Evolutionary conservation across 2,888 invertebrate species (phyloP).

Genomic region (Apoda limacodes): DNA sequence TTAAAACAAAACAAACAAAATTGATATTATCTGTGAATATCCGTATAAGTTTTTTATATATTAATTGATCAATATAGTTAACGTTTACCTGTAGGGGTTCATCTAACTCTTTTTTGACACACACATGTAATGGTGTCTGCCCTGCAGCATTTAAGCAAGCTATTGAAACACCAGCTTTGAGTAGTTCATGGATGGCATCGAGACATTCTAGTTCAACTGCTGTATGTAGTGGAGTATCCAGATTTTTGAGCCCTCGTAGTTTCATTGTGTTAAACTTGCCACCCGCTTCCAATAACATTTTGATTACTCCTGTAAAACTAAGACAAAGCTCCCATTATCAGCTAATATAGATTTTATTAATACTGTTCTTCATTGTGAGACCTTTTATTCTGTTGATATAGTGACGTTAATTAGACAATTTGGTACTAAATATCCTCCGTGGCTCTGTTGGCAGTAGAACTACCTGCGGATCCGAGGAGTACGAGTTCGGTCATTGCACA

Average conservation of each 20-base stretch:
- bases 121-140: constrained; percentile 62
- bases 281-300: constrained; percentile 36
- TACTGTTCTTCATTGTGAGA: too few species aligned
- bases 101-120: constrained; percentile 50
- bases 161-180: constrained; percentile 48
- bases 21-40: not conserved
- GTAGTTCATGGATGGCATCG: constrained; percentile 47
- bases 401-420: too few species aligned
- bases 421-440: too few species aligned
- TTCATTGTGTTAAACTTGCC: constrained; percentile 34
- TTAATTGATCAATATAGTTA: not conserved
- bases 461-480: too few species aligned
- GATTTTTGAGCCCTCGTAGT: constrained; percentile 23
- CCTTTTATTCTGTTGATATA: too few species aligned
- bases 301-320: constrained; percentile 39
- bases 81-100: constrained; percentile 46
- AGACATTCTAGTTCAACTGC: constrained; percentile 55
- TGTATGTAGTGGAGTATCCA: constrained; percentile 62
- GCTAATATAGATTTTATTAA: too few species aligned
- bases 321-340: too few species aligned
- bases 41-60: not conserved
- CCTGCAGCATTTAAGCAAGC: constrained; percentile 50
- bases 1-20: constrained; percentile 21
- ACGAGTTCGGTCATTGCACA: too few species aligned
- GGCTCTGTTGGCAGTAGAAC: too few species aligned